Evolutionary conservation across 2,113 vertebrate genomes (phyloP), one percentile per base, ranked within the genome.

Genomic region (Solenodon paradoxus): DNA sequence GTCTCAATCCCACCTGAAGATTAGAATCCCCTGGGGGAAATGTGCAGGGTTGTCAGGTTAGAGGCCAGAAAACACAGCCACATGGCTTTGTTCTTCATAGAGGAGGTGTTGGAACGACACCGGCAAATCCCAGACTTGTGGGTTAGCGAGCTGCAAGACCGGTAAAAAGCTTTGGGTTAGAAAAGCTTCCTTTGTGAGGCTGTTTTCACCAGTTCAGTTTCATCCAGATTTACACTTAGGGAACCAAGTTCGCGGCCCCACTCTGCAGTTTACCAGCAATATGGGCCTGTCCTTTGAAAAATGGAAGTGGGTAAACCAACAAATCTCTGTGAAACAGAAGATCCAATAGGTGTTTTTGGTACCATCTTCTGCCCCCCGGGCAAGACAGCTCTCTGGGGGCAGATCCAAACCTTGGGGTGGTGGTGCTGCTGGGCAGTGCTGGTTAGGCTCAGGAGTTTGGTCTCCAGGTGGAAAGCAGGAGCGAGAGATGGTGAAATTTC

Each of bases 31-130:
- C 30, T 9, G 22, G 95, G 85, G 57, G 45, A 87, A 30, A n/a
- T 66, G 19, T 87, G 40, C n/a, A 66, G 72, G 68, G 71, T 2
- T 4, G 7, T 61, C 53, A 32, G 79, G 66, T 66, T 59, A 28
- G 78, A 64, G 47, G 35, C 80, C 85, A 77, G 63, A 80, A 64
- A 92, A 85, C 57, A 51, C 20, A 80, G 89, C 88, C 69, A 32
- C 35, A 38, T 40, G 47, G 30, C 81, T 88, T 91, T 88, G n/a
- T 90, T 94, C 94, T 95, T 78, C 45, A 80, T 15, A 53, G 71
- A 85, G 85, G 63, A 75, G 82, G 26, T 89, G 63, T 45, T 49
- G 2, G 51, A 47, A n/a, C 45, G 47, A 55, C 45, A 49, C 51
- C 74, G 82, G 83, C 84, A 95, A 77, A 96, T 69, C 45, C 40